Base-by-base conservation (phyloP, 2,797 vertebrate genomes). In the Spondyliosoma cantharus region DNA sequence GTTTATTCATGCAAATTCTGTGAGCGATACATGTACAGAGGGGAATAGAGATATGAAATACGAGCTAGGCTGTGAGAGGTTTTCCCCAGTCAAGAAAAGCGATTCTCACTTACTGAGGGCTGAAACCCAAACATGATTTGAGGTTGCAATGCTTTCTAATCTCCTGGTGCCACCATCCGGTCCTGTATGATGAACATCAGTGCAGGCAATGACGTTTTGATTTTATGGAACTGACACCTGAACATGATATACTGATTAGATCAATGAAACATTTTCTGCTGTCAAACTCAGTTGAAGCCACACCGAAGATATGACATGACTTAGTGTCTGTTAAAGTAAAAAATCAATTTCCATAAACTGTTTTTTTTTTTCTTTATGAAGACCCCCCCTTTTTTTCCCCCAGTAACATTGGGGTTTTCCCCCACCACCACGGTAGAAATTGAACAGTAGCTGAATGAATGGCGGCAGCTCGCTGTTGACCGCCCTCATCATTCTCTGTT, bases 401-500 rank as follows among this genome's bases (percentile, higher is more conserved):
- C 52, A 12, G 42, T 76, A 3, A 65, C 17, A 57, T 29, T 67
- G 20, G 56, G 70, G 24, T 11, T 68, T 74, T 14, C 64, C 43
- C 37, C 52, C 12, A 22, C 27, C 25, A 9, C 25, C 25, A 9
- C 20, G n/a, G 62, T 61, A 70, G 50, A 72, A 72, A 82, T 37
- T 43, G 32, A 82, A 52, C 50, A 20, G 58, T 22, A 17, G 37
- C 57, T 52, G 20, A 67, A 49, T 63, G 76, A 91, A 45, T 67
- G 73, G 65, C 59, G 73, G 65, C 59, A 68, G 57, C 71, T 67
- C 1, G 2, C 20, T 15, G 9, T 37, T 57, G 64, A 69, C 70
- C 4, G 22, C 62, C 74, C 62, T 43, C 74, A 53, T 78, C 69
- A 22, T 67, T 77, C 63, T 65, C 71, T 24, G 13, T 77, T 60